Evolutionary conservation across 2,797 vertebrate species (phyloP), one percentile per base, ranked within the genome.

Genomic region (Gadopsis bispinosus): DNA sequence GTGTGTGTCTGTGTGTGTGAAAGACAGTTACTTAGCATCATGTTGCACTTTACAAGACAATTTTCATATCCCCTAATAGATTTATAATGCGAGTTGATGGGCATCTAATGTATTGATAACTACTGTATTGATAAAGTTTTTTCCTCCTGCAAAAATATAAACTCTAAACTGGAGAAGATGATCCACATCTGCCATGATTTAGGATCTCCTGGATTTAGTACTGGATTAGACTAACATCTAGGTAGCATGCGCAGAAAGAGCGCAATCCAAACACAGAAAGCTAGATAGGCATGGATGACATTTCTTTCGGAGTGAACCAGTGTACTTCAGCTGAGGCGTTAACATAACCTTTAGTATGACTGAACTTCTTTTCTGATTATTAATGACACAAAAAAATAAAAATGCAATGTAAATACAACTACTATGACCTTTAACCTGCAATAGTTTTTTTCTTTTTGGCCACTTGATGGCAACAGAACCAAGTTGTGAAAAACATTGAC

Each of bases 1-100:
- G 29, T 66, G 59, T 67, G 37, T 48, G 16, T 22, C 26, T 47
- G 47, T 71, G 69, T 62, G 64, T 62, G 55, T 69, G 19, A 54
- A 53, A 50, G 20, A n/a, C 19, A 64, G 37, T 68, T 33, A 31
- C 37, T 45, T 8, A 58, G 53, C 33, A 53, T 53, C 43, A 13
- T 47, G 9, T 22, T 39, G 62, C 55, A 71, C 22, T 50, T 59
- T 10, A 54, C 22, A 43, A 54, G 29, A 22, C 10, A 37, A 26
- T 39, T 37, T 43, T 47, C 17, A 35, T 20, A 47, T 48, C 31
- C n/a, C 14, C 16, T 39, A 3, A 61, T n/a, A 35, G 6, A 54
- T 35, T 43, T 19, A 37, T 26, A 48, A 47, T 20, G 1, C 26
- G 4, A 39, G 10, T 26, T 12, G 0, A 11, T 22, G 5, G 39